Evolutionary conservation across 2,113 vertebrate species (phyloP), one percentile per base, ranked within the genome.

Genomic region (Copsychus sechellarum): DNA sequence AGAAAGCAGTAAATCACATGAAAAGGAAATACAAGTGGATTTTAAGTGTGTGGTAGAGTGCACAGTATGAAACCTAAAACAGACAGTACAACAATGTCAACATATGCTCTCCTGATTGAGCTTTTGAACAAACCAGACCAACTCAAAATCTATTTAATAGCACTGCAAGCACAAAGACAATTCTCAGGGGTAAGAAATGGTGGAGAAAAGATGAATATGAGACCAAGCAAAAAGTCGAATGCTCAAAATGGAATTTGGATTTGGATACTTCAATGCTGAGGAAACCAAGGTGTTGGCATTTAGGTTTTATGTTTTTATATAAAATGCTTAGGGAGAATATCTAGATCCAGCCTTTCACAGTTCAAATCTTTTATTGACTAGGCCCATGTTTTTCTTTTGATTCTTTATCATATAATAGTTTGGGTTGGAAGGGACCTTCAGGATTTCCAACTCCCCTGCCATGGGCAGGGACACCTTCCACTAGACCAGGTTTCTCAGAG

Each of bases 101-200:
- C 34, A 54, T 87, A 57, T 87, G 58, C 40, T 69, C 42, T 85
- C 26, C 54, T 89, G 50, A 80, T 5, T 31, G 42, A 28, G 31
- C n/a, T 81, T 45, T 15, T 85, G 73, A 71, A 85, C 34, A 90
- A 84, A 76, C 53, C 66, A 94, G 85, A 85, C 12, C 56, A 79
- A 53, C 25, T 36, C 65, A 58, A 94, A 95, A 92, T 72, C 78
- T 85, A 31, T 88, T 93, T 76, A 92, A 45, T n/a, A 76, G 48
- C 62, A 66, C 22, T 72, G 54, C 28, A 80, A 88, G n/a, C 79
- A 80, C 24, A 50, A 71, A 82, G 31, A 64, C 24, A 76, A 65
- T 85, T 93, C 79, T 80, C 62, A 69, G 58, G 78, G 53, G 53
- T 13, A 94, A 36, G 62, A 94, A 86, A 31, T 64, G 14, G 31